Evolutionary conservation across 2,113 vertebrate species (phyloP).

Genomic region (Nannospalax galili): DNA sequence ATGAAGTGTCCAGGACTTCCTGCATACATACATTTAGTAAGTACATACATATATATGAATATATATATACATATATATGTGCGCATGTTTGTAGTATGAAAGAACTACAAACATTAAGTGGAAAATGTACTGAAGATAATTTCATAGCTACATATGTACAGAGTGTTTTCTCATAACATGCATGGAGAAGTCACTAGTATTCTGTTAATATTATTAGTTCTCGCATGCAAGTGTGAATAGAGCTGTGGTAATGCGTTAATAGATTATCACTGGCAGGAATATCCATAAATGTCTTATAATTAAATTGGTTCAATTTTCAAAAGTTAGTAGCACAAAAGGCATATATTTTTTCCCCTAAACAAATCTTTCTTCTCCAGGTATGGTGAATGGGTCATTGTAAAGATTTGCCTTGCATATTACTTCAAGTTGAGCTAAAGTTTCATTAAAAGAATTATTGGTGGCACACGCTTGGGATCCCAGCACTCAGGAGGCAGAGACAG

Average conservation of each 20-base stretch:
- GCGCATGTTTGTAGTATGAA: neutral
- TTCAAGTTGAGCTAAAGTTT: too few relatives aligned
- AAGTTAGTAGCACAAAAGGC: neutral
- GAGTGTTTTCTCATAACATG: neutral
- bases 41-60: neutral
- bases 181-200: neutral
- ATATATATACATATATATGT: neutral
- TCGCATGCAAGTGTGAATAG: neutral
- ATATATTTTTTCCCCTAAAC: neutral
- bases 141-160: neutral
- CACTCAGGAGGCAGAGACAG: too few relatives aligned
- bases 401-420: neutral
- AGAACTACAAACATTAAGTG: neutral
- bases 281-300: neutral
- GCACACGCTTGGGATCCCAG: too few relatives aligned
- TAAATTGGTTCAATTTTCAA: conserved; percentile 10
- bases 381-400: too few relatives aligned
- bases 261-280: neutral
- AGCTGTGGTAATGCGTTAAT: neutral
- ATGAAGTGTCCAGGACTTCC: neutral
- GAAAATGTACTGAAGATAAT: neutral
- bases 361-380: neutral
- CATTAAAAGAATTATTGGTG: too few relatives aligned
- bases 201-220: neutral
- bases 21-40: neutral